These are phyloP conservation scores for Apus apus DNA, from an alignment of 2,113 vertebrate genomes.

Conservation along the genomic window DNA sequence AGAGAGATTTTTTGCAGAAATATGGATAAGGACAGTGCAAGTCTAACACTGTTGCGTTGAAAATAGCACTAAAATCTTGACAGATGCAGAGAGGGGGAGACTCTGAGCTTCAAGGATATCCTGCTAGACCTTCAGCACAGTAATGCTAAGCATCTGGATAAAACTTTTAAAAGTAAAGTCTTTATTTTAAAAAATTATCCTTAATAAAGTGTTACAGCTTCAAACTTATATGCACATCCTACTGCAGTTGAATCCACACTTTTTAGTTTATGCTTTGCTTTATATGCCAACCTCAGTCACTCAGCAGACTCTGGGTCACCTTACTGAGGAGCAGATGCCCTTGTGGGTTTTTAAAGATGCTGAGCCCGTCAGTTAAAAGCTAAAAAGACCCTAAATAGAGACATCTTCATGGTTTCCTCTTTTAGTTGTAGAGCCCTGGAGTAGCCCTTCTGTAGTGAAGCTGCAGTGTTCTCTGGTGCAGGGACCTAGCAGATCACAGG, in stretches of 20 bases:
- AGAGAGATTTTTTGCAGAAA: background rate
- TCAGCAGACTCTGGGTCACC: background rate
- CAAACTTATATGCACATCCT: background rate
- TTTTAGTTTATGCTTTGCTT: background rate
- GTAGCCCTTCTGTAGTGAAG: background rate
- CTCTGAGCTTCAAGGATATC: background rate
- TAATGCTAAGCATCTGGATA: background rate
- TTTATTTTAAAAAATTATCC: background rate
- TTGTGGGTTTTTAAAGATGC: background rate
- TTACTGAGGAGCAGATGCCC: background rate
- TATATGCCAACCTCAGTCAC: background rate
- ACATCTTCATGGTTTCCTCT: background rate
- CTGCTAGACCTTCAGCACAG: background rate
- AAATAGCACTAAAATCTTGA: background rate
- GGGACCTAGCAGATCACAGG: background rate
- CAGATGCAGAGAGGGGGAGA: background rate
- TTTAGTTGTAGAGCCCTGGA: background rate
- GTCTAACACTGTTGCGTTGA: background rate
- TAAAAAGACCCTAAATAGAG: background rate
- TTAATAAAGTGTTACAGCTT: background rate
- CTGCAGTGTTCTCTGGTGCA: background rate
- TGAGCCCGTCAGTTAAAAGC: background rate
- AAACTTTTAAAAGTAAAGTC: background rate
- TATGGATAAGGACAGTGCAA: background rate
- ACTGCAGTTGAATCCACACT: background rate